Evolutionary conservation across 2,113 vertebrate species (phyloP).

Genomic region (Setophaga petechia): DNA sequence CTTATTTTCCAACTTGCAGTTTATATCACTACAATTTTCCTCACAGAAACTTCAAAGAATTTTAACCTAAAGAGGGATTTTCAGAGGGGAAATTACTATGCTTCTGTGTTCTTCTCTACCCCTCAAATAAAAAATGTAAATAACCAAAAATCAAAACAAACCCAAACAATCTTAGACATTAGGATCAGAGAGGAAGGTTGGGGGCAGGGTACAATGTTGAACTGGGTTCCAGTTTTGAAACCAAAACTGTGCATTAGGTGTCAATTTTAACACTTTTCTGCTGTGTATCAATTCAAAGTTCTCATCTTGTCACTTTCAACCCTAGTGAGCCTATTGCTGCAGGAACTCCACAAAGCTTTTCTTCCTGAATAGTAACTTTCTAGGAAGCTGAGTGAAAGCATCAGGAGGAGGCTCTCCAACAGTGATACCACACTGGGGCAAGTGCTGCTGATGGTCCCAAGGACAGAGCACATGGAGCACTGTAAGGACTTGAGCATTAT

Average conservation of each 20-base stretch:
- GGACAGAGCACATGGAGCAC: not conserved
- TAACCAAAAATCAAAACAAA: not conserved
- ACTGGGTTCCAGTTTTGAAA: not conserved
- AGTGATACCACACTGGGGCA: not conserved
- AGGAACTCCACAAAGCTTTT: not conserved
- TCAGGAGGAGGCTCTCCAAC: not conserved
- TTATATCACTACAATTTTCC: not conserved
- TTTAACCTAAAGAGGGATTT: not conserved
- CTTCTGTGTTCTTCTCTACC: not conserved
- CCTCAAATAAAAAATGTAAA: not conserved
- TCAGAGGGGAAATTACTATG: not conserved
- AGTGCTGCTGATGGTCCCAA: not conserved
- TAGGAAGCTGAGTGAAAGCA: not conserved
- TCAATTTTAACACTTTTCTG: not conserved
- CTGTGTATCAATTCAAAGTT: not conserved
- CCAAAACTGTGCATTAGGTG: not conserved
- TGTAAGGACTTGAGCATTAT: not conserved
- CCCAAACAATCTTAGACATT: not conserved
- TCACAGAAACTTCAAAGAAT: not conserved
- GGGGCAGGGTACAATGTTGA: not conserved
- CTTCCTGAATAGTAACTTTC: not conserved
- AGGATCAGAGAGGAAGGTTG: not conserved
- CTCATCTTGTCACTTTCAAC: not conserved
- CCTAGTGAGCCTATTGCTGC: not conserved
- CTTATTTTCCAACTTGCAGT: not conserved